Conservation (phyloP, 2,888 invertebrate species). For the Nineta flava region DNA sequence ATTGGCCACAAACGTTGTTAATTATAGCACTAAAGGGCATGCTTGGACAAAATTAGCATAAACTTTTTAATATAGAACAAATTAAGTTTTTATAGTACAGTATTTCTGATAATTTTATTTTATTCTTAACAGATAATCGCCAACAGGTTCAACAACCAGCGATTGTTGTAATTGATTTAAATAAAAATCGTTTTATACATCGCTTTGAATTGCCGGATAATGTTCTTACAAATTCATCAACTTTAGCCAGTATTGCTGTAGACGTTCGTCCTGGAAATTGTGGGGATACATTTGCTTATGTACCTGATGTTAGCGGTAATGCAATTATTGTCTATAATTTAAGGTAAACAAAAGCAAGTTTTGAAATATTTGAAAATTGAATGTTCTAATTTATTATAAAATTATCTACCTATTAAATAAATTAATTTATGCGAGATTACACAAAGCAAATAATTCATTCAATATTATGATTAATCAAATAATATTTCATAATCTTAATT, state of each 20-base stretch:
- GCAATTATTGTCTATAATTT: constrained; percentile 37
- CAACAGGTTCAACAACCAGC: constrained; percentile 39
- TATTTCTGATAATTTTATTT: constrained; percentile 2
- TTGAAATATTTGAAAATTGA: too few relatives aligned
- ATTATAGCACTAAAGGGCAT: too few relatives aligned
- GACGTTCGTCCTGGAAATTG: constrained; percentile 44
- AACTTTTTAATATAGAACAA: neutral
- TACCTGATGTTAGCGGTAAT: constrained; percentile 47
- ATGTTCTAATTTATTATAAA: too few relatives aligned
- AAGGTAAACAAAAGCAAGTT: neutral
- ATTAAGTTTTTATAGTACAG: neutral
- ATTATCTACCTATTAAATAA: too few relatives aligned
- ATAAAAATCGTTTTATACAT: constrained; percentile 40
- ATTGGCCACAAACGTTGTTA: too few relatives aligned
- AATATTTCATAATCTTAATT: too few relatives aligned
- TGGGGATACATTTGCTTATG: constrained; percentile 48
- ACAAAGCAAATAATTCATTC: too few relatives aligned
- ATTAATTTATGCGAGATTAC: too few relatives aligned
- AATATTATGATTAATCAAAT: too few relatives aligned
- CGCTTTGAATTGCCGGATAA: constrained; percentile 36
- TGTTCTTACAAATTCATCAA: constrained; percentile 29
- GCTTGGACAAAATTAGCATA: too few relatives aligned
- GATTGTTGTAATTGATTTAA: constrained; percentile 49
- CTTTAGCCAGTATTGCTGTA: constrained; percentile 50
- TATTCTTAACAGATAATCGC: constrained; percentile 30